A percentile compares a stretch with the other conserved stretches of the same genome.
These are phyloP conservation scores for Eufriesea mexicana DNA, from an alignment of 1,140 invertebrate genomes.

Conservation along the genomic window DNA sequence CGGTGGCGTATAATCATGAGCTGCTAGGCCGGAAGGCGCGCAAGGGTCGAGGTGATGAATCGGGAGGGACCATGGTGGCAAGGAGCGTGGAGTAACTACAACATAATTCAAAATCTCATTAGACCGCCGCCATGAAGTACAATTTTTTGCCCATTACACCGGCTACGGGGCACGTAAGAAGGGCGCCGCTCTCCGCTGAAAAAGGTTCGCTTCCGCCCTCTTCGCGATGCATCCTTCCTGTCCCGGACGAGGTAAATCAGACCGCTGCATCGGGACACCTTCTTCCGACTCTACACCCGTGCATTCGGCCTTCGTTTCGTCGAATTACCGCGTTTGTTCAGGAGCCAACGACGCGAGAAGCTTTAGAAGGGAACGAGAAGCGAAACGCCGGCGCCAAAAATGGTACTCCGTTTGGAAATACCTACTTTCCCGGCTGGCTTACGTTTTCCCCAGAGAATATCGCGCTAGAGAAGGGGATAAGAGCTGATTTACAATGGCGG, in stretches of 20 bases:
- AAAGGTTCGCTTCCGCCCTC: conserved; percentile 29
- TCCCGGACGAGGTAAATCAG: conserved; percentile 39
- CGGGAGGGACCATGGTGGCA: conserved; percentile 24
- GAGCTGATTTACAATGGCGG: neutral
- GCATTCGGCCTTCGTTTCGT: neutral
- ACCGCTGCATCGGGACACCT: conserved; percentile 22
- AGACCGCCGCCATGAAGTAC: conserved; percentile 73
- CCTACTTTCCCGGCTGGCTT: too few relatives aligned
- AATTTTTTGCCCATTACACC: conserved; percentile 78
- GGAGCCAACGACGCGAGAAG: neutral
- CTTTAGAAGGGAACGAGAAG: neutral
- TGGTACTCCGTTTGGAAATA: neutral
- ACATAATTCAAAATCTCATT: conserved; percentile 81
- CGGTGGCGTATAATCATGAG: conserved; percentile 72
- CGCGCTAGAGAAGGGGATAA: neutral
- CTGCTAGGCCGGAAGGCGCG: neutral
- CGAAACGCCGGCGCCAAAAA: neutral
- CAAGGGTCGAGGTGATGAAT: conserved; percentile 14
- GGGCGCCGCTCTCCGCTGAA: conserved; percentile 29
- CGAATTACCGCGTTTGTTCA: neutral
- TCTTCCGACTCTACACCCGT: neutral
- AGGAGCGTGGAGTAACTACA: conserved; percentile 67
- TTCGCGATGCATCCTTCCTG: conserved; percentile 7
- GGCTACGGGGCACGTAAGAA: conserved; percentile 63
- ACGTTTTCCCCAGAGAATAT: neutral